A percentile compares a stretch with the other conserved stretches of the same genome.
Conservation (phyloP, 2,888 invertebrate species). For the Ptilodon capucinus region DNA sequence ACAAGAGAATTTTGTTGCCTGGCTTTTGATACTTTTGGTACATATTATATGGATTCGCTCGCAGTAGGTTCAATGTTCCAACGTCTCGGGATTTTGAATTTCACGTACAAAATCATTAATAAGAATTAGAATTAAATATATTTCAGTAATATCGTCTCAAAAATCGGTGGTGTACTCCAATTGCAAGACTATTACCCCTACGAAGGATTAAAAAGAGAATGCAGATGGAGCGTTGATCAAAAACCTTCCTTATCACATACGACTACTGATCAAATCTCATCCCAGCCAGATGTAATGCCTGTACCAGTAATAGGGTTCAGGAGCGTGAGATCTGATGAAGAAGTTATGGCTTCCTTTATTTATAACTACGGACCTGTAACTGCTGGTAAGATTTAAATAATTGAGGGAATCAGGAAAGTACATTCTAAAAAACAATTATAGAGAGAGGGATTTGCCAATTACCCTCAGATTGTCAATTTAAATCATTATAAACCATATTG, state of each 20-base stretch:
- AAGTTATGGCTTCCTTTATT: slow-evolving; percentile 8
- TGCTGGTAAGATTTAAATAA: slow-evolving; percentile 12
- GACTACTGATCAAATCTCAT: neutral
- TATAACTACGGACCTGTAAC: slow-evolving; percentile 13
- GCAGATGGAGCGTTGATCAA: slow-evolving; percentile 5
- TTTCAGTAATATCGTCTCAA: slow-evolving; percentile 21
- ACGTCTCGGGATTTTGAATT: too few species aligned
- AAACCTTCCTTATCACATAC: neutral
- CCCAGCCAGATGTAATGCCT: neutral
- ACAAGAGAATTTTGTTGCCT: too few species aligned
- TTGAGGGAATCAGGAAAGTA: too few species aligned
- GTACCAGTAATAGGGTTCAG: slow-evolving; percentile 15
- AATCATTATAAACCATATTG: too few species aligned
- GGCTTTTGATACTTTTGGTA: too few species aligned
- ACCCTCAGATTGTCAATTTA: too few species aligned
- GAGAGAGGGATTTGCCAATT: too few species aligned
- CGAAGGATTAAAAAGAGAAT: neutral
- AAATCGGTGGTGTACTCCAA: slow-evolving; percentile 42
- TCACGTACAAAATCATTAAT: too few species aligned
- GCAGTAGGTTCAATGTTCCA: too few species aligned
- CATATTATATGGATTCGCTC: too few species aligned
- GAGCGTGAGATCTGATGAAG: slow-evolving; percentile 12
- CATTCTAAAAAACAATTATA: too few species aligned
- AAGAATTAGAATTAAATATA: neutral
- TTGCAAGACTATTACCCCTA: slow-evolving; percentile 29